These are phyloP conservation scores for Propsilocerus akamusi DNA, from an alignment of 1,140 invertebrate genomes.

Conservation along the genomic window DNA sequence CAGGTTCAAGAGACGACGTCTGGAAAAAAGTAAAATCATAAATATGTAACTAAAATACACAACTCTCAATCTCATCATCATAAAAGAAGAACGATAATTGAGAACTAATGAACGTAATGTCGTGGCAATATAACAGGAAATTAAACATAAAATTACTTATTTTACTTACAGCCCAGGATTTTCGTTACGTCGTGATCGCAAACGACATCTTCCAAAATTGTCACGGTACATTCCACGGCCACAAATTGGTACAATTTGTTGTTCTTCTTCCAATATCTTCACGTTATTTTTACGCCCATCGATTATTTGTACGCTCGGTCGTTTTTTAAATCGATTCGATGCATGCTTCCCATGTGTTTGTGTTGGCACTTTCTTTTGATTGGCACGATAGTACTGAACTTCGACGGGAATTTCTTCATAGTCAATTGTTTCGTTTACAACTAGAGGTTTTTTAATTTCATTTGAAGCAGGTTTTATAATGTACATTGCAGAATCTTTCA, in stretches of 20 bases:
- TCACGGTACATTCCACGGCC: neutral
- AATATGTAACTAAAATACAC: too few relatives aligned
- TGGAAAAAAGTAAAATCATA: neutral
- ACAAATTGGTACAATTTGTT: neutral
- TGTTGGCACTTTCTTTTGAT: neutral
- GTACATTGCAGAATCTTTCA: neutral
- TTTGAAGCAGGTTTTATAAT: neutral
- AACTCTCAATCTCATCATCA: too few relatives aligned
- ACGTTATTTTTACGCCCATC: neutral
- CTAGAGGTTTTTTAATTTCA: neutral
- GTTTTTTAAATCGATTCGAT: neutral
- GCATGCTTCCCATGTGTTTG: neutral
- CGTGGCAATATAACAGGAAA: too few relatives aligned
- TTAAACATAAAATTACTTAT: neutral
- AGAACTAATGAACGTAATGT: too few relatives aligned
- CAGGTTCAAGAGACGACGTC: neutral
- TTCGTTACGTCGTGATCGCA: neutral
- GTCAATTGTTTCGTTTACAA: neutral
- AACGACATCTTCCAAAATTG: neutral
- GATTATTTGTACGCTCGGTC: neutral
- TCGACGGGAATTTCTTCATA: neutral
- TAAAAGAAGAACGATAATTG: too few relatives aligned
- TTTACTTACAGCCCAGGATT: neutral
- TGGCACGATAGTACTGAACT: constrained; percentile 1
- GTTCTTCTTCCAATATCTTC: neutral